These are phyloP conservation scores for Notechis scutatus DNA, from an alignment of 2,113 vertebrate species.

Conservation along the genomic window DNA sequence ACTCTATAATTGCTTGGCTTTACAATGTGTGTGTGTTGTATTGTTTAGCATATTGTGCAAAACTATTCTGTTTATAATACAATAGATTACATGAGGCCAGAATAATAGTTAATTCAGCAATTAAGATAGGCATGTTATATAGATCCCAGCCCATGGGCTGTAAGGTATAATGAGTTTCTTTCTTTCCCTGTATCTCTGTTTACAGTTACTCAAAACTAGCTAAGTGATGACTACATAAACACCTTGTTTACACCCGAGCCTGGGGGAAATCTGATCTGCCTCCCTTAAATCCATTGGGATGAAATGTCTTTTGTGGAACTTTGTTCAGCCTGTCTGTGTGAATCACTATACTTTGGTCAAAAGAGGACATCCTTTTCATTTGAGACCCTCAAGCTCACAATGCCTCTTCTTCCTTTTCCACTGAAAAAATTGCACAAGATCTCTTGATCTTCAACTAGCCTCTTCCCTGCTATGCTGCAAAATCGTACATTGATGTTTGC, in stretches of 20 bases:
- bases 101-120: neutral
- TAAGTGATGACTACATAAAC: neutral
- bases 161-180: neutral
- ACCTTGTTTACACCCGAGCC: constrained; percentile 27
- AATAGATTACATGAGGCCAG: neutral
- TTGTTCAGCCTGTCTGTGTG: constrained; percentile 34
- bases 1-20: neutral
- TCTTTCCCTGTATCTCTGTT: neutral
- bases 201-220: neutral
- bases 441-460: neutral
- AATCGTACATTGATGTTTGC: neutral
- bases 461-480: neutral
- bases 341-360: constrained; percentile 29
- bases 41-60: neutral
- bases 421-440: neutral
- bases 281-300: constrained; percentile 55
- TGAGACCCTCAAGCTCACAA: neutral
- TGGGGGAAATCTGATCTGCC: constrained; percentile 4
- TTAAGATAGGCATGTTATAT: neutral
- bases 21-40: neutral
- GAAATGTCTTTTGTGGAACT: constrained; percentile 11
- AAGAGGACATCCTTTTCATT: neutral
- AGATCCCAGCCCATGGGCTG: neutral
- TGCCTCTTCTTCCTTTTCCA: neutral
- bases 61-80: neutral